These are phyloP conservation scores for Tetramorium simillimum DNA, from an alignment of 1,140 invertebrate genomes.

Conservation along the genomic window DNA sequence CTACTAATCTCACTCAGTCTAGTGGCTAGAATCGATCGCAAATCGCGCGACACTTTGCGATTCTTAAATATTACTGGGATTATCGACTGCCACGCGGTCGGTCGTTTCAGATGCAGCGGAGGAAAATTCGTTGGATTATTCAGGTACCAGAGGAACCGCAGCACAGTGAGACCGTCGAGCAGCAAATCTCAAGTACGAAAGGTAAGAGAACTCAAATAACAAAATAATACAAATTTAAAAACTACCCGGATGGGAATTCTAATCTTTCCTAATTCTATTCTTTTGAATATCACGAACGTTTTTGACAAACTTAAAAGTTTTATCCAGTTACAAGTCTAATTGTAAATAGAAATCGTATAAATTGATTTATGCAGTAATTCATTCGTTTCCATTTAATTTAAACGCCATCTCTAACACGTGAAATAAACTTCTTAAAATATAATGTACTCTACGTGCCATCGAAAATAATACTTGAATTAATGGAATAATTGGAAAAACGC, in stretches of 20 bases:
- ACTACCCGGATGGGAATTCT: background rate
- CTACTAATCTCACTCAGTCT: constrained; percentile 62
- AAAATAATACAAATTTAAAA: background rate
- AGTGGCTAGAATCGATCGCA: constrained; percentile 21
- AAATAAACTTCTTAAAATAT: background rate
- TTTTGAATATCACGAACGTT: background rate
- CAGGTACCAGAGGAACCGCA: constrained; percentile 83
- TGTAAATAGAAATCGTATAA: background rate
- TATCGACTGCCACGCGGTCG: background rate
- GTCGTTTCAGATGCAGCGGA: constrained; percentile 72
- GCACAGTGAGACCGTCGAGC: constrained; percentile 83
- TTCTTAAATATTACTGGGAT: background rate
- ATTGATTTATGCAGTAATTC: background rate
- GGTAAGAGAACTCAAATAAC: constrained; percentile 78
- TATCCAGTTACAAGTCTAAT: background rate
- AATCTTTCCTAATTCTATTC: background rate
- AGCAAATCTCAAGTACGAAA: constrained; percentile 86
- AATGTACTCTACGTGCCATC: background rate
- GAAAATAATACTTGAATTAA: background rate
- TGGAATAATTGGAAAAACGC: too few relatives aligned
- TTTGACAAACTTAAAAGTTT: background rate
- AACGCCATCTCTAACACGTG: background rate
- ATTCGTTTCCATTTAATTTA: background rate
- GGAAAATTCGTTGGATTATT: constrained; percentile 86
- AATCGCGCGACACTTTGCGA: constrained; percentile 1